Evolutionary conservation across 2,797 vertebrate species (phyloP), one percentile per base, ranked within the genome.

Genomic region (Falco novaeseelandiae): DNA sequence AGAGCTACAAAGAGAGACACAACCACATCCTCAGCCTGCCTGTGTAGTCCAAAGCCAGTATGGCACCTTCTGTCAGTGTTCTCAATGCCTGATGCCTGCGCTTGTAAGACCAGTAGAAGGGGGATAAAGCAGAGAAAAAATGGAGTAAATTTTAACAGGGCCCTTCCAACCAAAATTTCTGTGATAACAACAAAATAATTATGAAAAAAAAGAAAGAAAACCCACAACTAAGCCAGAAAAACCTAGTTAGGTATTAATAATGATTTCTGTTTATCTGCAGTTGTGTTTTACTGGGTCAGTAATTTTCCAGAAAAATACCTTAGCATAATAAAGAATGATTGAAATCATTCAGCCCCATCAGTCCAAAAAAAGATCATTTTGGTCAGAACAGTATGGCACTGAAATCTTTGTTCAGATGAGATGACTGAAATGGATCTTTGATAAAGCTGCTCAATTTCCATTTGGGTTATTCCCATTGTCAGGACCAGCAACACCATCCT

Each of bases 201-300:
- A 67, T 14, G n/a, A 58, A 83, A 42, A 26, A 89, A 90, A 79
- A 65, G 87, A 90, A 79, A 65, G 20, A 77, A 96, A 91, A 49
- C 3, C 3, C 27, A 62, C 1, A 48, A 20, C 32, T 61, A 78
- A 71, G 5, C 5, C 34, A 66, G 51, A 69, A 61, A 94, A 62
- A 57, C 32, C 69, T 42, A 30, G 7, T 40, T 55, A 42, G 54
- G 9, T 59, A 77, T 77, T 62, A 63, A 38, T 40, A 30, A 42
- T 58, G 57, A 40, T 29, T 80, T 51, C 25, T 61, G 15, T 36
- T 87, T 67, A 65, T 54, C 29, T 17, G 59, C 42, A 66, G 15
- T 16, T 62, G 34, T 42, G 19, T 87, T 81, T 42, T 20, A 92
- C 1, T 32, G 11, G n/a, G 42, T 48, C 29, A 80, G 9, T 52